Percentiles rank a stretch among this genome's conserved stretches.
Conservation (phyloP, 2,113 vertebrate species). For the Pseudorhombus dupliciocellatus region DNA sequence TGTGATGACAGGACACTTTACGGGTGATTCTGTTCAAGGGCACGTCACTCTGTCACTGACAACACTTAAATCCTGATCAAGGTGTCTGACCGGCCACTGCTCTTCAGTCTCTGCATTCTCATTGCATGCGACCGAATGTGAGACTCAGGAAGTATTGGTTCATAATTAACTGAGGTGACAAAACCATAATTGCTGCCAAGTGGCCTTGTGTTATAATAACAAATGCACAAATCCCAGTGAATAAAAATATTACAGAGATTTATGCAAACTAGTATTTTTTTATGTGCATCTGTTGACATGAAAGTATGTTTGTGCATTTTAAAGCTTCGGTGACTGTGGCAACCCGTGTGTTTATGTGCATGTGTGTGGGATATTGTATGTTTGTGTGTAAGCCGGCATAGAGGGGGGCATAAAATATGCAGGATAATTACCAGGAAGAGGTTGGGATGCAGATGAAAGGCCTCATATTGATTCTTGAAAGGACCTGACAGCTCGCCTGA, state of each 20-base stretch:
- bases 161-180: neutral
- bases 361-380: slow-evolving; percentile 58
- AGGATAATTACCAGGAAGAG: slow-evolving; percentile 85
- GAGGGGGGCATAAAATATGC: slow-evolving; percentile 79
- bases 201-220: slow-evolving; percentile 1
- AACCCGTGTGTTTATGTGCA: slow-evolving; percentile 41
- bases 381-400: slow-evolving; percentile 73
- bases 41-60: slow-evolving; percentile 77
- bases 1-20: slow-evolving; percentile 80
- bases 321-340: slow-evolving; percentile 13
- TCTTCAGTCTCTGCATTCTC: slow-evolving; percentile 1
- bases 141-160: neutral
- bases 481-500: slow-evolving; percentile 83
- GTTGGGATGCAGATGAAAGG: slow-evolving; percentile 82
- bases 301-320: slow-evolving; percentile 13
- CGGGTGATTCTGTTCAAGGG: slow-evolving; percentile 79
- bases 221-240: slow-evolving; percentile 14
- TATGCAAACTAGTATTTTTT: slow-evolving; percentile 27
- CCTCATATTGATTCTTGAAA: slow-evolving; percentile 82
- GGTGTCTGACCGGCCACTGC: slow-evolving; percentile 57
- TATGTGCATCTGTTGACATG: slow-evolving; percentile 3
- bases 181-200: neutral
- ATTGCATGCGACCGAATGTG: slow-evolving; percentile 6
- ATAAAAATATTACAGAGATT: slow-evolving; percentile 9
- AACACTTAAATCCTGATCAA: slow-evolving; percentile 79